Percentiles rank a stretch among this genome's conserved stretches.
phyloP scores from a whole-genome alignment of 2,888 invertebrate genomes.

The Lycophotia porphyrea region DNA sequence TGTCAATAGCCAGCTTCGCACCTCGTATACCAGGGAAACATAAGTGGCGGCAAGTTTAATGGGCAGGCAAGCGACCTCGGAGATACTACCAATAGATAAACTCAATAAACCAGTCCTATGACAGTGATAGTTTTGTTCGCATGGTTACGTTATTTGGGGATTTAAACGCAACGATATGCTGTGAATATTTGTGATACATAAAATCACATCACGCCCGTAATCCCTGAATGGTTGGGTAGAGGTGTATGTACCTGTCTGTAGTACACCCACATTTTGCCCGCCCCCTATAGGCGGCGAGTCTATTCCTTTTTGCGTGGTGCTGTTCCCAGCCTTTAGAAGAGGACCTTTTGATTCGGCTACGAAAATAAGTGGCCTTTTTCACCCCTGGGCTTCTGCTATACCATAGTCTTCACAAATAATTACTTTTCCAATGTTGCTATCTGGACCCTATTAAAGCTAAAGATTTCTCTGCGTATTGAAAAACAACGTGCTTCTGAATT shows the following conservation, averaged over 20 bases:
- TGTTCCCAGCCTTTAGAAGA: too few species aligned
- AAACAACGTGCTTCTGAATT: not conserved
- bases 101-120: conserved; percentile 27
- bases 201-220: not conserved
- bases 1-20: not conserved
- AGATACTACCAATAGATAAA: conserved; percentile 30
- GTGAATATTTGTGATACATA: not conserved
- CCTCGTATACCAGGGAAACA: conserved; percentile 3
- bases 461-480: not conserved
- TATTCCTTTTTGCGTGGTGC: not conserved
- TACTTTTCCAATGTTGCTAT: not conserved
- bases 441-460: not conserved
- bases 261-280: not conserved
- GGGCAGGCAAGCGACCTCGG: conserved; percentile 22
- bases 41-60: conserved; percentile 33
- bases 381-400: not conserved
- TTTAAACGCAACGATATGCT: not conserved
- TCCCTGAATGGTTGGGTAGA: not conserved
- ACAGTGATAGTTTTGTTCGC: conserved; percentile 25
- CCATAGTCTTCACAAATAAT: not conserved
- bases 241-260: too few species aligned
- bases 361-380: not conserved
- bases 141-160: not conserved
- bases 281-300: not conserved
- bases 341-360: not conserved